phyloP scores from a whole-genome alignment of 2,113 vertebrate species.

The Triplophysa rosa region DNA sequence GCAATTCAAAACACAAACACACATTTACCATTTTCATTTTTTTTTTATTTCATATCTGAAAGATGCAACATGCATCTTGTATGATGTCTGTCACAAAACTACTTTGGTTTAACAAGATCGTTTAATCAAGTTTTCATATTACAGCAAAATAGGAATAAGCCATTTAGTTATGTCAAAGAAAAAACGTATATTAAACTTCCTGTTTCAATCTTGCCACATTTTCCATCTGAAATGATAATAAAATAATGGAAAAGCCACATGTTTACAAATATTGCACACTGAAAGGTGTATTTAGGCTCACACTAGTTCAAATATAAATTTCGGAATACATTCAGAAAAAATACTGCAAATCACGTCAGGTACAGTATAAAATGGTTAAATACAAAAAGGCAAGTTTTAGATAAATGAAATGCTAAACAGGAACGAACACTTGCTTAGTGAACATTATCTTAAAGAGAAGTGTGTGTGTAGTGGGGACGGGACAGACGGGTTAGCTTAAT shows the following conservation, averaged over 20 bases:
- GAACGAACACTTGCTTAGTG: slow-evolving; percentile 25
- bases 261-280: slow-evolving; percentile 63
- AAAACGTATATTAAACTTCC: slow-evolving; percentile 27
- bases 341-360: slow-evolving; percentile 54
- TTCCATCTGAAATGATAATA: slow-evolving; percentile 38
- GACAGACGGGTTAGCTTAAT: background rate
- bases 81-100: slow-evolving; percentile 68
- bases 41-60: slow-evolving; percentile 72
- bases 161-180: slow-evolving; percentile 22
- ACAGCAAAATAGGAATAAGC: slow-evolving; percentile 22
- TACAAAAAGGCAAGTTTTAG: slow-evolving; percentile 74
- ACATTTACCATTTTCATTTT: slow-evolving; percentile 59
- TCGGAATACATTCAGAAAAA: slow-evolving; percentile 52
- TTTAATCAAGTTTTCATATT: slow-evolving; percentile 47
- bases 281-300: slow-evolving; percentile 58
- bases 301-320: slow-evolving; percentile 59
- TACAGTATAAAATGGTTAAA: slow-evolving; percentile 57
- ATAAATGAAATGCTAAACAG: slow-evolving; percentile 66
- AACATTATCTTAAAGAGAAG: background rate
- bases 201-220: slow-evolving; percentile 31
- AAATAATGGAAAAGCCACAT: slow-evolving; percentile 47
- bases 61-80: slow-evolving; percentile 72
- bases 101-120: slow-evolving; percentile 71
- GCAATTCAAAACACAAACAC: background rate
- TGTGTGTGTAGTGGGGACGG: background rate